Evolutionary conservation across 2,888 invertebrate species (phyloP).

Genomic region (Philonicus albiceps): DNA sequence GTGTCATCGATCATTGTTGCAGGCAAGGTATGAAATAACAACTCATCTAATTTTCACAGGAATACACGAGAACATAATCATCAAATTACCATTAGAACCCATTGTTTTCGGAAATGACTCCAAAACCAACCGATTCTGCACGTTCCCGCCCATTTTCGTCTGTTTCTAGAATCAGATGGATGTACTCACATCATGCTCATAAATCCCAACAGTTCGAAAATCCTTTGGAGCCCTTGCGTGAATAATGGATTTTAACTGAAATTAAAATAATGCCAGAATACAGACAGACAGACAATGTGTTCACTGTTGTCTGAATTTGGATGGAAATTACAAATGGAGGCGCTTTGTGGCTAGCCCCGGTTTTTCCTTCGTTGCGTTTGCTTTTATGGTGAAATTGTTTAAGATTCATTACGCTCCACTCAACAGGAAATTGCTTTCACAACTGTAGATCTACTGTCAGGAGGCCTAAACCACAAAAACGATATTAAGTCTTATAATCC

Average conservation of each 20-base stretch:
- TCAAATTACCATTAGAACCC: background rate
- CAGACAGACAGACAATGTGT: background rate
- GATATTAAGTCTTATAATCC: background rate
- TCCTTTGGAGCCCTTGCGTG: background rate
- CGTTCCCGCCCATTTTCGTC: background rate
- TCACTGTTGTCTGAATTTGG: background rate
- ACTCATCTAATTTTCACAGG: background rate
- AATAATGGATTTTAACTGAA: background rate
- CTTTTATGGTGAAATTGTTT: background rate
- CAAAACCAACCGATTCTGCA: background rate
- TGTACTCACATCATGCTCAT: background rate
- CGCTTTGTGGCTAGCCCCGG: background rate
- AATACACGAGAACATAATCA: background rate
- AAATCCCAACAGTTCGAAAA: background rate
- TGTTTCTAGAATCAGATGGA: background rate
- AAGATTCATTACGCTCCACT: background rate
- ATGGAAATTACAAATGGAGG: background rate
- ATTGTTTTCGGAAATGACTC: background rate
- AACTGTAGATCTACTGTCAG: background rate
- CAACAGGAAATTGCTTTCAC: background rate
- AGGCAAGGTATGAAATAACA: background rate
- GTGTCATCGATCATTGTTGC: background rate
- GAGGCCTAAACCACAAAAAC: background rate
- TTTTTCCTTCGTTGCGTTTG: background rate
- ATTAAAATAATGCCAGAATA: background rate